phyloP scores from a whole-genome alignment of 1,140 invertebrate species.

The Drosophila nannoptera region DNA sequence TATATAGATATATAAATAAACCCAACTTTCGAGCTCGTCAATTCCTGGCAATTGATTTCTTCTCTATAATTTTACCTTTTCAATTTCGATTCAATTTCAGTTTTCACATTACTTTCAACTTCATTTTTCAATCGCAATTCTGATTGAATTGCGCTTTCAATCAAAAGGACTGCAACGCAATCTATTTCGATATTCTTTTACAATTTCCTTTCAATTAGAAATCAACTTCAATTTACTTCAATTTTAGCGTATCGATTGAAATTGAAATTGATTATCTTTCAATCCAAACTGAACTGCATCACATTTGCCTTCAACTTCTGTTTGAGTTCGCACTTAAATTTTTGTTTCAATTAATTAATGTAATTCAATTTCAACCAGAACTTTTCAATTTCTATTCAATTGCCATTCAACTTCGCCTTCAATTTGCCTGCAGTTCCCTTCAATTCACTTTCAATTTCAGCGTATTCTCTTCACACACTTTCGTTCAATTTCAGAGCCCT shows the following conservation, averaged over 20 bases:
- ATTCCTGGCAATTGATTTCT: too few species aligned
- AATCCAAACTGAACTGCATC: too few species aligned
- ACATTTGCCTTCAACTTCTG: not conserved
- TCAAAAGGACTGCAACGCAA: too few species aligned
- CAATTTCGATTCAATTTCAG: too few species aligned
- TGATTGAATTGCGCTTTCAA: not conserved
- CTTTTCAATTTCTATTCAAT: not conserved
- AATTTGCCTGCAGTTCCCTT: not conserved
- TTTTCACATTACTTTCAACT: not conserved
- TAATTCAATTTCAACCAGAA: not conserved
- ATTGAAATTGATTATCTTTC: too few species aligned
- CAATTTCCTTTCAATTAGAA: not conserved
- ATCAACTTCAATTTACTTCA: not conserved
- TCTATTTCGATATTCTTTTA: not conserved
- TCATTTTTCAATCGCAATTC: not conserved
- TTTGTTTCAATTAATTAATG: not conserved
- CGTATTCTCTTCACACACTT: not conserved
- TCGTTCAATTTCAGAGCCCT: not conserved
- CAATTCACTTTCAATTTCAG: slow-evolving; percentile 5
- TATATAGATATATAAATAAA: too few species aligned
- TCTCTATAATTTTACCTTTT: not conserved
- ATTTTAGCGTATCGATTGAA: not conserved
- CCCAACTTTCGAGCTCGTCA: not conserved
- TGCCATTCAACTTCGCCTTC: not conserved
- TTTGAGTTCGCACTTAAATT: not conserved